Conservation (phyloP, 2,113 vertebrate genomes). For the Rostratula benghalensis region DNA sequence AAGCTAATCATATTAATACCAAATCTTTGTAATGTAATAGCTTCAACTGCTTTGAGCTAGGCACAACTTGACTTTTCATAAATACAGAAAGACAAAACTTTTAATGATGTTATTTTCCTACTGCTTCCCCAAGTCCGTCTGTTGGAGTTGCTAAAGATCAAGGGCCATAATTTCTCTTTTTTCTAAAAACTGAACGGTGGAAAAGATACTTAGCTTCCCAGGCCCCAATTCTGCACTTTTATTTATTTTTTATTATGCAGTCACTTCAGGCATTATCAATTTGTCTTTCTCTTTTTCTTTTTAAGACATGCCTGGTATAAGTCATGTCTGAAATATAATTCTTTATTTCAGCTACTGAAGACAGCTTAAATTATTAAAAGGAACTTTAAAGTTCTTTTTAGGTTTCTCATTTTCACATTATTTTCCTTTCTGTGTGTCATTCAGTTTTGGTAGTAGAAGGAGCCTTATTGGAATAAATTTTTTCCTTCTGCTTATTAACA, state of each 20-base stretch:
- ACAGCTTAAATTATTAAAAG: conserved; percentile 27
- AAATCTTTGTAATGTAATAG: conserved; percentile 28
- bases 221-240: background rate
- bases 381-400: conserved; percentile 14
- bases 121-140: conserved; percentile 19
- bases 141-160: conserved; percentile 43
- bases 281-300: conserved; percentile 5
- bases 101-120: conserved; percentile 24
- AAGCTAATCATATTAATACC: conserved; percentile 36
- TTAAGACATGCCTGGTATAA: conserved; percentile 22
- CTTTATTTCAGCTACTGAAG: conserved; percentile 19
- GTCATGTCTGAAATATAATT: conserved; percentile 30
- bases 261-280: conserved; percentile 22
- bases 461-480: background rate
- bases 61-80: conserved; percentile 21
- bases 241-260: background rate
- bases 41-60: background rate
- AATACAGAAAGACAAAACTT: background rate
- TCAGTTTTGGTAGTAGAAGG: background rate
- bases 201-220: conserved; percentile 28
- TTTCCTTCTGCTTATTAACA: conserved; percentile 1
- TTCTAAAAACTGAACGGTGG: background rate
- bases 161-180: background rate
- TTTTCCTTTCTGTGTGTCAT: conserved; percentile 25
- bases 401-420: conserved; percentile 7